Evolutionary conservation across 1,140 invertebrate species (phyloP).

Genomic region (Heterodera carotae): DNA sequence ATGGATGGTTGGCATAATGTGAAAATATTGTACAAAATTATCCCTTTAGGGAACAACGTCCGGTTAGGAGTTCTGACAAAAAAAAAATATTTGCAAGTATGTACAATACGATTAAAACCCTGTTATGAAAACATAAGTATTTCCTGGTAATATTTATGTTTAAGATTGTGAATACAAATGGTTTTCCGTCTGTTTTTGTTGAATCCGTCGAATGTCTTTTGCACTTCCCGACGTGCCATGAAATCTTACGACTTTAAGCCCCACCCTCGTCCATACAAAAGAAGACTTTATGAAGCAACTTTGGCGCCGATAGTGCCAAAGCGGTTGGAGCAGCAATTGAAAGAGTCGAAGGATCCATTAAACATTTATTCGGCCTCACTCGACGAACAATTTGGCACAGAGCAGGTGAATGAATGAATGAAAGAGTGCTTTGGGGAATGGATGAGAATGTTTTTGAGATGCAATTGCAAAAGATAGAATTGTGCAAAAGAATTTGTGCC

Average conservation of each 20-base stretch:
- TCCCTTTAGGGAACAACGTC: no score
- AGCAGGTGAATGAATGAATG: not conserved
- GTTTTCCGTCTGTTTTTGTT: not conserved
- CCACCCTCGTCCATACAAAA: constrained; percentile 21
- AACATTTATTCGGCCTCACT: constrained; percentile 20
- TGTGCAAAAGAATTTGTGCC: no score
- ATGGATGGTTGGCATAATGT: no score
- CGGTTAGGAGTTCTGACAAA: no score
- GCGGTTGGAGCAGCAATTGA: constrained; percentile 20
- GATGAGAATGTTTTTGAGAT: no score
- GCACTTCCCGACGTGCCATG: not conserved
- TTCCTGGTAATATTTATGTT: no score
- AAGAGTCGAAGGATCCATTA: constrained; percentile 13
- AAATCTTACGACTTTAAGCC: not conserved
- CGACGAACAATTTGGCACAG: constrained; percentile 7
- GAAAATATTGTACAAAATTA: no score
- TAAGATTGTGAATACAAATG: not conserved
- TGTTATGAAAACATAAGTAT: no score
- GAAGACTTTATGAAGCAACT: constrained; percentile 24
- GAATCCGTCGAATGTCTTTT: not conserved
- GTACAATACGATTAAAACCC: no score
- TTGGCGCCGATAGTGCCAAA: constrained; percentile 25
- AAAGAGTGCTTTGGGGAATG: no score
- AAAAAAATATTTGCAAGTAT: no score
- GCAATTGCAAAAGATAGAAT: no score